Evolutionary conservation across 2,113 vertebrate species (phyloP), one percentile per base, ranked within the genome.

Genomic region (Atrichornis clamosus): DNA sequence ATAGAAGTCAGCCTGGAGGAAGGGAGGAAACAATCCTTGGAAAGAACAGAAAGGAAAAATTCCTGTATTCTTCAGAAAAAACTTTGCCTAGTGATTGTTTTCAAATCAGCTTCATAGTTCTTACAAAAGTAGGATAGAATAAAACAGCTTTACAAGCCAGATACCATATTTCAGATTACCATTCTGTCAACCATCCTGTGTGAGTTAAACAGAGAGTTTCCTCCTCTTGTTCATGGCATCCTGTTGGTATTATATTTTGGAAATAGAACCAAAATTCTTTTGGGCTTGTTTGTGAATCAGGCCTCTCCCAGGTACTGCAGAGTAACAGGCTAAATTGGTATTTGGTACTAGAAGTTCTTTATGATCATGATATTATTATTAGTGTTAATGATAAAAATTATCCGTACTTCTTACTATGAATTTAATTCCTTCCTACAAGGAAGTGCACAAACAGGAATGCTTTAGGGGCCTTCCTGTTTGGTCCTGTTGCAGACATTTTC

Each of bases 191-290:
- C 28, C 0, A 2, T 47, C 70, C 68, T 64, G 52, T 55, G 50
- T 0, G 0, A 89, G 70, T 37, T 90, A 64, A 88, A 35, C 21
- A 74, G 15, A 44, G 41, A 73, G 35, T 49, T 96, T 95, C 82
- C 68, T 86, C 41, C 69, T 94, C 86, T 91, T 95, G 90, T 95
- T 80, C 55, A 15, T 8, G 32, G 67, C 39, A 90, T 93, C 88
- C 88, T 91, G 83, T 67, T 69, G 74, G 73, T 60, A 42, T 37
- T 76, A 63, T 32, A 33, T 56, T 89, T 82, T 46, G 30, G 47
- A 46, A 73, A 89, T 3, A 80, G 81, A 83, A 67, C 41, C 52
- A 92, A 46, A 92, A 82, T 72, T 79, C 17, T 69, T 77, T 58
- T 33, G 26, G 69, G 39, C n/a, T 79, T 79, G 41, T 73, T 87